Evolutionary conservation across 1,140 invertebrate species (phyloP).

Genomic region (Paramacrobiotus metropolitanus): DNA sequence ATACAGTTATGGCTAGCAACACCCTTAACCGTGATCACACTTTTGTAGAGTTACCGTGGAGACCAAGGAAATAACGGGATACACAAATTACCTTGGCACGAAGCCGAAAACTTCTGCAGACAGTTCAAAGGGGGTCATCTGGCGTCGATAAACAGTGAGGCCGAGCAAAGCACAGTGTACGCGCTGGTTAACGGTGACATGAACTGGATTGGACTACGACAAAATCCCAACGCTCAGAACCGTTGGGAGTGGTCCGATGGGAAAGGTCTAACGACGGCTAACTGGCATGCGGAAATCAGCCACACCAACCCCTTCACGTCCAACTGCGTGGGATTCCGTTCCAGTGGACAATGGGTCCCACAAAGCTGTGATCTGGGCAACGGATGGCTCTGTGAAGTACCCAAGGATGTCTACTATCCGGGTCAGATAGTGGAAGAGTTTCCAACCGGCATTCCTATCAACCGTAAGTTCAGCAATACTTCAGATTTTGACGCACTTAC

Average conservation of each 20-base stretch:
- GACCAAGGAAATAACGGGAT: too few species aligned
- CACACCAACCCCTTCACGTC: neutral
- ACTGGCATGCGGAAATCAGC: neutral
- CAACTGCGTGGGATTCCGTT: neutral
- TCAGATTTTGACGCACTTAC: too few species aligned
- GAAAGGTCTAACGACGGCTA: neutral
- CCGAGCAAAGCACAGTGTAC: neutral
- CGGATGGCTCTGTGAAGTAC: neutral
- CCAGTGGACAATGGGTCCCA: neutral
- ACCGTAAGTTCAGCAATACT: neutral
- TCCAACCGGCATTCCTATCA: neutral
- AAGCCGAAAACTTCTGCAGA: neutral
- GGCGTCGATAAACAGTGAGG: neutral
- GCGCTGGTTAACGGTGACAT: neutral
- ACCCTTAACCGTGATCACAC: too few species aligned
- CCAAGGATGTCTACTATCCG: neutral
- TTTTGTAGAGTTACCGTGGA: too few species aligned
- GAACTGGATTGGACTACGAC: neutral
- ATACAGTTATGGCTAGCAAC: too few species aligned
- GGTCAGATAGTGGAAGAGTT: neutral
- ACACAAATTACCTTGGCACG: too few species aligned
- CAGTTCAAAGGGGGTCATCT: neutral
- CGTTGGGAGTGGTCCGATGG: neutral
- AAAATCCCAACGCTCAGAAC: neutral
- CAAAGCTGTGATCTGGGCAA: neutral